Conservation (phyloP, 2,888 invertebrate genomes). For the Pecten maximus region DNA sequence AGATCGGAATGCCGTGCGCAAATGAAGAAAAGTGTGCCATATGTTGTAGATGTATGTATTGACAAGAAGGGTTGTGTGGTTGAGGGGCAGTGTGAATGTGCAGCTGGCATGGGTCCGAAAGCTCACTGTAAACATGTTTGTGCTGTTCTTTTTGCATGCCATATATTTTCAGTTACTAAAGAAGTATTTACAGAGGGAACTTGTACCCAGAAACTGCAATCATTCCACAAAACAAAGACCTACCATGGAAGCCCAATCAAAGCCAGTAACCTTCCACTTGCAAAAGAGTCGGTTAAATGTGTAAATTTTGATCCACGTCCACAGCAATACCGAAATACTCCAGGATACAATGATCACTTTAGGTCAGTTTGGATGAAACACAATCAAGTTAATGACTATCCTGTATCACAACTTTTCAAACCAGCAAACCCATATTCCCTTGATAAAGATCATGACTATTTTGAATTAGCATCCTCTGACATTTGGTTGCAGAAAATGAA, state of each 20-base stretch:
- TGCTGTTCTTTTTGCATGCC: constrained; percentile 52
- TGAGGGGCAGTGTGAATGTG: constrained; percentile 65
- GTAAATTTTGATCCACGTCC: constrained; percentile 57
- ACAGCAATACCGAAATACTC: constrained; percentile 41
- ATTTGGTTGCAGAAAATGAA: constrained; percentile 48
- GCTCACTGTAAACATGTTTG: constrained; percentile 66
- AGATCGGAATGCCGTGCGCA: constrained; percentile 48
- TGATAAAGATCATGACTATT: constrained; percentile 47
- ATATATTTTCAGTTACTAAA: constrained; percentile 43
- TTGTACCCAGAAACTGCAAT: constrained; percentile 57
- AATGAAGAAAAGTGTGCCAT: constrained; percentile 53
- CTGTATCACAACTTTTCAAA: constrained; percentile 43
- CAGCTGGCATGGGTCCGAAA: constrained; percentile 63
- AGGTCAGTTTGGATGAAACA: constrained; percentile 39
- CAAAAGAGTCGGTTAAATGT: constrained; percentile 47
- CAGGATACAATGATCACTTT: constrained; percentile 48
- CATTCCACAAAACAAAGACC: constrained; percentile 52
- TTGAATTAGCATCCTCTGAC: constrained; percentile 31
- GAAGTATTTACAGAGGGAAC: constrained; percentile 47
- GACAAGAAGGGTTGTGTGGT: constrained; percentile 47
- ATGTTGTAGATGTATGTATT: constrained; percentile 55
- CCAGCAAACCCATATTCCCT: constrained; percentile 50
- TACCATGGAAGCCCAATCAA: constrained; percentile 48
- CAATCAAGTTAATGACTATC: constrained; percentile 13
- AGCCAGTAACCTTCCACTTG: constrained; percentile 41